A percentile compares a stretch with the other conserved stretches of the same genome.
phyloP scores from a whole-genome alignment of 2,888 invertebrate species.

The Trichogramma evanescens region DNA sequence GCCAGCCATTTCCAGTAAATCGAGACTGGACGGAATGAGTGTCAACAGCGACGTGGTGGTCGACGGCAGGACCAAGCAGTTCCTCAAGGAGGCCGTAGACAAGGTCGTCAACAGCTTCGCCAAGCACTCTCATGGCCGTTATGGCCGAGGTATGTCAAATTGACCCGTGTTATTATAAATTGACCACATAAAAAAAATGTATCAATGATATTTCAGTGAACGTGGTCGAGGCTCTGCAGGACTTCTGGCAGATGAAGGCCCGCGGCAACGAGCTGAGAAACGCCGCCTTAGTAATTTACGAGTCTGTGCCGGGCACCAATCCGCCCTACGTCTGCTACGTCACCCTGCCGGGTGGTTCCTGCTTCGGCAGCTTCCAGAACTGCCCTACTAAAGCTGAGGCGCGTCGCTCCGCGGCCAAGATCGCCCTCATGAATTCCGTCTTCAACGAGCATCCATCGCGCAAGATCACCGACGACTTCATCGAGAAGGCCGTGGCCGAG shows the following conservation, averaged over 20 bases:
- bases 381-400: slow-evolving; percentile 94
- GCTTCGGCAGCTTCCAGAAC: slow-evolving; percentile 92
- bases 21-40: slow-evolving; percentile 44
- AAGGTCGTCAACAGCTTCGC: slow-evolving; percentile 68
- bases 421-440: slow-evolving; percentile 93
- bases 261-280: slow-evolving; percentile 77
- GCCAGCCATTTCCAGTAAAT: slow-evolving; percentile 43
- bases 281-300: slow-evolving; percentile 88
- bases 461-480: slow-evolving; percentile 87
- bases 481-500: slow-evolving; percentile 86
- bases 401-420: slow-evolving; percentile 87
- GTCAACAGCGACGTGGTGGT: slow-evolving; percentile 45
- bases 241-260: slow-evolving; percentile 96
- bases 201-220: slow-evolving; percentile 83
- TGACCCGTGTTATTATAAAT: no score
- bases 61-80: slow-evolving; percentile 54
- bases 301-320: slow-evolving; percentile 83
- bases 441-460: slow-evolving; percentile 93
- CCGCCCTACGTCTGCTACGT: slow-evolving; percentile 93
- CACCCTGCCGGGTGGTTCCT: slow-evolving; percentile 89
- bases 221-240: slow-evolving; percentile 90
- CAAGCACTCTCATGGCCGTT: slow-evolving; percentile 60
- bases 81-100: slow-evolving; percentile 64
- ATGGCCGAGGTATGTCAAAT: slow-evolving; percentile 55
- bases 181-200: no score